Evolutionary conservation across 2,888 invertebrate species (phyloP).

Genomic region (Clostera curtula): DNA sequence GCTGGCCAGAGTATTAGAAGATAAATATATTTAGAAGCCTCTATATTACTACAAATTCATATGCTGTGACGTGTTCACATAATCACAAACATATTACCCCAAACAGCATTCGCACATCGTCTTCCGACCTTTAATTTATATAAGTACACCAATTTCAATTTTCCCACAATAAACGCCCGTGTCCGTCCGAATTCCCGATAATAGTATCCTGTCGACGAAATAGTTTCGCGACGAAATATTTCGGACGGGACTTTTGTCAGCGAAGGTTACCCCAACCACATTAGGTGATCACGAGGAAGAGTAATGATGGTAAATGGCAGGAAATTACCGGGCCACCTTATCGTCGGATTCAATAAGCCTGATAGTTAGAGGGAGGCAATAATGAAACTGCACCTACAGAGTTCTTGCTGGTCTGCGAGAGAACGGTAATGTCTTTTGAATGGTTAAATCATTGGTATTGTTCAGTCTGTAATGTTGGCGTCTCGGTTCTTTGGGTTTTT

Average conservation of each 20-base stretch:
- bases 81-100: background rate
- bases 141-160: conserved; percentile 24
- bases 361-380: conserved; percentile 52
- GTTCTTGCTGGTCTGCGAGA: conserved; percentile 27
- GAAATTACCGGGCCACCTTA: conserved; percentile 71
- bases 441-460: too few species aligned
- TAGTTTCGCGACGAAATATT: conserved; percentile 18
- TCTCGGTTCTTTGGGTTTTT: too few species aligned
- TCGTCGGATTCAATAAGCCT: conserved; percentile 70
- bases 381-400: conserved; percentile 65
- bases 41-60: background rate
- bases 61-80: too few species aligned
- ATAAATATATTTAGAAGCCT: background rate
- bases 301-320: conserved; percentile 68
- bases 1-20: too few species aligned
- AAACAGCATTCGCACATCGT: background rate
- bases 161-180: conserved; percentile 16
- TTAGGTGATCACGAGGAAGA: conserved; percentile 49
- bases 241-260: conserved; percentile 17
- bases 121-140: conserved; percentile 18
- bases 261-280: conserved; percentile 23
- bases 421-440: conserved; percentile 17
- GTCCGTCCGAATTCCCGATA: conserved; percentile 13
- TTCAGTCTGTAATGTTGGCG: too few species aligned
- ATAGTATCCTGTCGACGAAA: conserved; percentile 15